Percentiles rank a stretch among this genome's conserved stretches.
Evolutionary conservation across 1,140 invertebrate genomes (phyloP).

Genomic region (Apolygus lucorum): DNA sequence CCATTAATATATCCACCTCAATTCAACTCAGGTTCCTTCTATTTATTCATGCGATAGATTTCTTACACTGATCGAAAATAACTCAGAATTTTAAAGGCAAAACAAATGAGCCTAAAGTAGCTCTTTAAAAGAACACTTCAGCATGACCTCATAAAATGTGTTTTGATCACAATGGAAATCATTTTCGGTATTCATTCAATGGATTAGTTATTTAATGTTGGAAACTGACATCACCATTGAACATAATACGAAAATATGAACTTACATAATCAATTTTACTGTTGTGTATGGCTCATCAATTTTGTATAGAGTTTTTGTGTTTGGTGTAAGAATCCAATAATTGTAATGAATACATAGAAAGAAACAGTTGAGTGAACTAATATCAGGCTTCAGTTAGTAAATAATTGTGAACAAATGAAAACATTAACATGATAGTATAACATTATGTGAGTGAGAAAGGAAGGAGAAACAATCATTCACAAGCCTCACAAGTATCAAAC

Average conservation of each 20-base stretch:
- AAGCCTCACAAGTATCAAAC: slow-evolving; percentile 22
- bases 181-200: too few relatives aligned
- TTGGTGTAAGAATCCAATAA: slow-evolving; percentile 26
- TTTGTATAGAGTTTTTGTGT: slow-evolving; percentile 8
- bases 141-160: too few relatives aligned
- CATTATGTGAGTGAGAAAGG: slow-evolving; percentile 23
- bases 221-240: too few relatives aligned
- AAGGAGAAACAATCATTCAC: slow-evolving; percentile 23
- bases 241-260: too few relatives aligned
- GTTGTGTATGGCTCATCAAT: background rate
- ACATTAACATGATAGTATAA: slow-evolving; percentile 18
- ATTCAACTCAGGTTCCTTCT: slow-evolving; percentile 23
- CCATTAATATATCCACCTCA: slow-evolving; percentile 19
- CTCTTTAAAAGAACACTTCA: background rate
- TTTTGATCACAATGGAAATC: too few relatives aligned
- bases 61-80: slow-evolving; percentile 26
- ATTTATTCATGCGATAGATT: slow-evolving; percentile 27
- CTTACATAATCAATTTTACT: background rate
- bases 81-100: background rate
- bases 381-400: slow-evolving; percentile 18
- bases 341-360: slow-evolving; percentile 27
- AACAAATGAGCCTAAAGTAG: background rate
- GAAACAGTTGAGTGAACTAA: slow-evolving; percentile 22
- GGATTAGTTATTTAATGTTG: too few relatives aligned
- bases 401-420: slow-evolving; percentile 24